Evolutionary conservation across 2,797 vertebrate species (phyloP).

Genomic region (Poeciliopsis infans): DNA sequence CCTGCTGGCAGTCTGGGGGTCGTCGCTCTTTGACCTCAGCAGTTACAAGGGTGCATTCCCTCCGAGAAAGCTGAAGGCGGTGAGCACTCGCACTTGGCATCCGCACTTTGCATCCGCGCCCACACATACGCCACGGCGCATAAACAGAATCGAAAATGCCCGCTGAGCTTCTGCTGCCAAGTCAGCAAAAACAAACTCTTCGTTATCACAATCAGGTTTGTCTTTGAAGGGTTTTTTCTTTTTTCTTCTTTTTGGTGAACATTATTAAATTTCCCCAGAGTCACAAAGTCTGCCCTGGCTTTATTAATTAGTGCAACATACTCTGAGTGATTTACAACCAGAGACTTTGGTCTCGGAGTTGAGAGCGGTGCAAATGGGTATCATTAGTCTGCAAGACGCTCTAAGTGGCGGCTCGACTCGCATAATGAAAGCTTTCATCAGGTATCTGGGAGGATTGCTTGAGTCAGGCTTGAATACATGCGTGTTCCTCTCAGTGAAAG

Average conservation of each 20-base stretch:
- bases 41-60: constrained; percentile 71
- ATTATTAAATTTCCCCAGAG: constrained; percentile 68
- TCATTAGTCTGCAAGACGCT: constrained; percentile 75
- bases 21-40: constrained; percentile 65
- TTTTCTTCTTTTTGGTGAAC: constrained; percentile 41
- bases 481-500: constrained; percentile 14
- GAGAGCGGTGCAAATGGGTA: constrained; percentile 73
- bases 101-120: background rate
- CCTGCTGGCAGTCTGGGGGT: constrained; percentile 61
- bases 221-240: constrained; percentile 57
- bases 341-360: constrained; percentile 78
- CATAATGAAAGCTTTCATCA: constrained; percentile 80
- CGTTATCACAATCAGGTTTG: constrained; percentile 62
- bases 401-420: constrained; percentile 70
- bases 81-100: constrained; percentile 37
- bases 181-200: constrained; percentile 50
- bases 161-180: constrained; percentile 25
- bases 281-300: constrained; percentile 68
- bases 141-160: constrained; percentile 41
- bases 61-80: constrained; percentile 53
- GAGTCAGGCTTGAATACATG: constrained; percentile 31
- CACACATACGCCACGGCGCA: constrained; percentile 17
- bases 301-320: constrained; percentile 76
- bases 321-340: constrained; percentile 73
- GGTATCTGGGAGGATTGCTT: constrained; percentile 46